A percentile compares a stretch with the other conserved stretches of the same genome.
These are phyloP conservation scores for Telmatherina bonti DNA, from an alignment of 2,797 vertebrate genomes.

Conservation along the genomic window DNA sequence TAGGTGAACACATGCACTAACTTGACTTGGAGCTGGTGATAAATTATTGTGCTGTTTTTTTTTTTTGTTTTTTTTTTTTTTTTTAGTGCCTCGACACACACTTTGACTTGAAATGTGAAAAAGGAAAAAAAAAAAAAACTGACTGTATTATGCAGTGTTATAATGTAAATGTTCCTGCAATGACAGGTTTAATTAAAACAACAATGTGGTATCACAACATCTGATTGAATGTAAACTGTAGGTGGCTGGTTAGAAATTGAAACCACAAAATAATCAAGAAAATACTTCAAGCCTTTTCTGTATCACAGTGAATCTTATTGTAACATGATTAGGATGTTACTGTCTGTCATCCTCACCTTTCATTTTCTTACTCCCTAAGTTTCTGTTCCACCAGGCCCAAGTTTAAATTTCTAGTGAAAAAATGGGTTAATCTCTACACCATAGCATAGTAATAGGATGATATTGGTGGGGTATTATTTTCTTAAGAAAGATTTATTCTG, in stretches of 20 bases:
- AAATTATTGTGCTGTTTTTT: conserved; percentile 11
- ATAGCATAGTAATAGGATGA: no score
- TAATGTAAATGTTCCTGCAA: no score
- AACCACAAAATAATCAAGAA: background rate
- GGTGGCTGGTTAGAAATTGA: background rate
- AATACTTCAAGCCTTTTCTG: background rate
- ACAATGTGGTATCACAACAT: background rate
- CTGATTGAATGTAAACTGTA: conserved; percentile 4
- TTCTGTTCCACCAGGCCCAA: no score
- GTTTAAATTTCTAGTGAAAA: no score
- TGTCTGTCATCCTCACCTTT: no score
- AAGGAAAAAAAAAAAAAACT: background rate
- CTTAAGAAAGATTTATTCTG: no score
- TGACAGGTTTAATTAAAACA: background rate
- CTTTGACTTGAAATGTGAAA: background rate
- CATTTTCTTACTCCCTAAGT: no score
- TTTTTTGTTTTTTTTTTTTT: background rate
- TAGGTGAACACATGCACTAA: conserved; percentile 17
- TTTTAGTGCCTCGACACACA: background rate
- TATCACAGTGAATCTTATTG: background rate
- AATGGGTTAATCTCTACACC: no score
- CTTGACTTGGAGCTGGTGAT: conserved; percentile 10
- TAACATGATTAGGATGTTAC: no score
- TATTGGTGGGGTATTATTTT: no score
- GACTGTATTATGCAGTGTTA: background rate